Conservation (phyloP, 2,888 invertebrate species). For the Himalopsyche kuldschensis region DNA sequence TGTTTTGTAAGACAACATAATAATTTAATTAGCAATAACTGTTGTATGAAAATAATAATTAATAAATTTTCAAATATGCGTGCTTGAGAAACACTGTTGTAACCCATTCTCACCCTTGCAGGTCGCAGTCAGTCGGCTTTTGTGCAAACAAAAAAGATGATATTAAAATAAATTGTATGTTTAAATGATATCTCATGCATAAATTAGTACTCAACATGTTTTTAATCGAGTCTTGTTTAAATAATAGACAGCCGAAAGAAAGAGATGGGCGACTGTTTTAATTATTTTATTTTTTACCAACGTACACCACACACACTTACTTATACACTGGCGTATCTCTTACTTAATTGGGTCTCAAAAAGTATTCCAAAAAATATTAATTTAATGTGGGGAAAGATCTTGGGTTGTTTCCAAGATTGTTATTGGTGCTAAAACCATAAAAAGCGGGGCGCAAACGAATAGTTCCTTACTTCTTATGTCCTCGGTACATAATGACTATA, state of each 20-base stretch:
- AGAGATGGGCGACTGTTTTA: neutral
- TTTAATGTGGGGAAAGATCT: too few relatives aligned
- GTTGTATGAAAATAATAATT: too few relatives aligned
- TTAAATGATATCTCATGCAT: neutral
- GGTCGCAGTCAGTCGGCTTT: neutral
- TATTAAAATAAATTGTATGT: neutral
- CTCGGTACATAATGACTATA: too few relatives aligned
- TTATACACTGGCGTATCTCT: neutral
- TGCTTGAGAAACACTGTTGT: neutral
- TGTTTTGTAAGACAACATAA: too few relatives aligned
- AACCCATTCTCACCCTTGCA: neutral
- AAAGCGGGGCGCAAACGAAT: too few relatives aligned
- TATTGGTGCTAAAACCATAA: too few relatives aligned
- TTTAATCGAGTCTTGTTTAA: neutral
- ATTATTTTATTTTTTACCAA: neutral
- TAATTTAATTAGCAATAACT: too few relatives aligned
- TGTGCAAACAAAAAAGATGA: neutral
- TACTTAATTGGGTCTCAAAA: too few relatives aligned
- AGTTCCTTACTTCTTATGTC: too few relatives aligned
- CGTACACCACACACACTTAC: neutral
- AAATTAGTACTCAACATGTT: neutral
- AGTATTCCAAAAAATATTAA: too few relatives aligned
- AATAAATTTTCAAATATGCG: too few relatives aligned
- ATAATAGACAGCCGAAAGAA: neutral
- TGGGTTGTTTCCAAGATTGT: too few relatives aligned